Evolutionary conservation across 1,140 invertebrate genomes (phyloP).

Genomic region (Anthonomus grandis): DNA sequence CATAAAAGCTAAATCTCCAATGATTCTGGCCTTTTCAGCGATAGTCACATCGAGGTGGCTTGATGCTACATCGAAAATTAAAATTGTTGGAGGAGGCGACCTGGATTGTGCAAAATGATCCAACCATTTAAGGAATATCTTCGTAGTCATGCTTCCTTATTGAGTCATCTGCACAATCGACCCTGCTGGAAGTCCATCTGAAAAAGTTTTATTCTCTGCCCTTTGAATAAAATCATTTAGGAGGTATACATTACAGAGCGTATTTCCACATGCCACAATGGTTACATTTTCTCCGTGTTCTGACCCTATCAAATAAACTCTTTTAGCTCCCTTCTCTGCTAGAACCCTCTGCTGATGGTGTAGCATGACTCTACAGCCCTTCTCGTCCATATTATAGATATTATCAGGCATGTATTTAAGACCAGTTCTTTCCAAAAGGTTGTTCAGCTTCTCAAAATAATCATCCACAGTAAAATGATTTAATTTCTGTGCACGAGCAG

Average conservation of each 20-base stretch:
- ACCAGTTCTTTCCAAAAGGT: constrained; percentile 30
- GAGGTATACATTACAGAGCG: constrained; percentile 41
- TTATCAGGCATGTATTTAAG: constrained; percentile 35
- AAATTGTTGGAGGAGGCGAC: constrained; percentile 32
- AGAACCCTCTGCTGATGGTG: constrained; percentile 44
- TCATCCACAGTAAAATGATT: constrained; percentile 42
- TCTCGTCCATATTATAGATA: constrained; percentile 50
- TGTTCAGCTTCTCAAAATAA: constrained; percentile 40
- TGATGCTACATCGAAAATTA: constrained; percentile 47
- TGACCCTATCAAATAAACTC: constrained; percentile 37
- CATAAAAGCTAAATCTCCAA: constrained; percentile 43
- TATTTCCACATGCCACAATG: constrained; percentile 44
- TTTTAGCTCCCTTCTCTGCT: constrained; percentile 34
- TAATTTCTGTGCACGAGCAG: constrained; percentile 42
- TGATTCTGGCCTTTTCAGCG: constrained; percentile 40
- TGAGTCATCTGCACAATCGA: constrained; percentile 36
- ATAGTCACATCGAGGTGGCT: constrained; percentile 41
- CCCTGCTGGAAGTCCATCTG: constrained; percentile 40
- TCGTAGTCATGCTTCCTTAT: constrained; percentile 46
- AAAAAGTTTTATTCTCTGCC: constrained; percentile 37
- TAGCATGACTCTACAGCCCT: constrained; percentile 44
- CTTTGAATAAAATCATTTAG: constrained; percentile 48
- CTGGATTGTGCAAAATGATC: constrained; percentile 42
- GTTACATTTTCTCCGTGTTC: constrained; percentile 46
- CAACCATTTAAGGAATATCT: constrained; percentile 43